Base-by-base conservation (phyloP, 2,888 invertebrate genomes). In the Cephalotes varians region DNA sequence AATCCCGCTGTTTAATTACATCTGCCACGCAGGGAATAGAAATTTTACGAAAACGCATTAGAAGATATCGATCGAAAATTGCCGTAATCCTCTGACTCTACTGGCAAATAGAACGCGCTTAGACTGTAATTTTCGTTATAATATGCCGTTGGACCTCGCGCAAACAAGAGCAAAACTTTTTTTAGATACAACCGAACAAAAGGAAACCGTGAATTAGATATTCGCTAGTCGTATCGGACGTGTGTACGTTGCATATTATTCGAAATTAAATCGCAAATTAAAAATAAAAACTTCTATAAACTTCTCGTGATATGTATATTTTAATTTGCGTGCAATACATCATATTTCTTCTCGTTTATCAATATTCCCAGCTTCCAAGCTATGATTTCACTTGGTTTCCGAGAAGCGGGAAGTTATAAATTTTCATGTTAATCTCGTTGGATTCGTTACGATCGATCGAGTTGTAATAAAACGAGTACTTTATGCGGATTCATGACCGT, bases 91-190 rank as follows among this genome's bases (percentile, higher is more conserved):
- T 74, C 73, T 74, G 54, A 71, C 67, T 62, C 60, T 73, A 34
- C 77, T 72, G 28, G 15, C 71, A 71, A 56, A 81, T 86, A 79
- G 80, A 82, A 72, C 71, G 37, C 56, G 58, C 21, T 21, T 69
- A 49, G 67, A 71, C 90, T 92, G 87, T 92, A 92, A 92, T 92
- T 92, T 88, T 89, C 88, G 86, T 84, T 84, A 88, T 89, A 91
- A 89, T 90, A 86, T 77, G n/a, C 72, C 40, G 81, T 80, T 56
- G 69, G 71, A 62, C 5, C 72, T 69, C 65, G 40, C 67, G 51
- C 44, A 28, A 85, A 74, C 15, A 49, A 77, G 37, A 76, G 44
- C 83, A 65, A 79, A 74, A 64, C 54, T 76, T 54, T 58, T 15
- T 60, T 47, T 69, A 72, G 54, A 54, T 34, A 40, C 28, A 69